Conservation (phyloP, 2,797 vertebrate species). For the Ctenopoma kingsleyae region DNA sequence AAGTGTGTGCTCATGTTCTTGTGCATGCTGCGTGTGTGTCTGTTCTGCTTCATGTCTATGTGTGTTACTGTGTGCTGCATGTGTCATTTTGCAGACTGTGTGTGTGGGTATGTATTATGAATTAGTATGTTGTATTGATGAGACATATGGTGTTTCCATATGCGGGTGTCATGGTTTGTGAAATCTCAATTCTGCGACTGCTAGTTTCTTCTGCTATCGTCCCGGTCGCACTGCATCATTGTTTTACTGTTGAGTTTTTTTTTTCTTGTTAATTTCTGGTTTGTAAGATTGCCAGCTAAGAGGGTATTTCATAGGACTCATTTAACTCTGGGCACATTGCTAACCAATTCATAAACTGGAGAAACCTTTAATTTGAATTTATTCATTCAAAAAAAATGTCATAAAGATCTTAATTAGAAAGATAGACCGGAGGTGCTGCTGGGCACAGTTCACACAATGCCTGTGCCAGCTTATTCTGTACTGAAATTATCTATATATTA, state of each 20-base stretch:
- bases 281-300: background rate
- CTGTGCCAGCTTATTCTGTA: background rate
- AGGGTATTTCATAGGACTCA: background rate
- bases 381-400: background rate
- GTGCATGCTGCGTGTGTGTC: slow-evolving; percentile 13
- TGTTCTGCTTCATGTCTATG: background rate
- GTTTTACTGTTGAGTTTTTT: slow-evolving; percentile 14
- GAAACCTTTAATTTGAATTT: background rate
- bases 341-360: background rate
- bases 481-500: background rate
- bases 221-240: background rate
- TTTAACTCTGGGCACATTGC: background rate
- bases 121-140: slow-evolving; percentile 79
- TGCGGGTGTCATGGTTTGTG: slow-evolving; percentile 63
- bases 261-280: slow-evolving; percentile 5
- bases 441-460: background rate
- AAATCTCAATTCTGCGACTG: slow-evolving; percentile 49
- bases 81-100: slow-evolving; percentile 42
- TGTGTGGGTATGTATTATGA: slow-evolving; percentile 73
- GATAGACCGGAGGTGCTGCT: background rate
- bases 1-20: slow-evolving; percentile 58
- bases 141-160: slow-evolving; percentile 81
- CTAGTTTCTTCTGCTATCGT: slow-evolving; percentile 6
- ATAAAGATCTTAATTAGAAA: background rate
- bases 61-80: slow-evolving; percentile 17